Base-by-base conservation (phyloP, 2,888 invertebrate genomes). In the Himalopsyche kuldschensis region DNA sequence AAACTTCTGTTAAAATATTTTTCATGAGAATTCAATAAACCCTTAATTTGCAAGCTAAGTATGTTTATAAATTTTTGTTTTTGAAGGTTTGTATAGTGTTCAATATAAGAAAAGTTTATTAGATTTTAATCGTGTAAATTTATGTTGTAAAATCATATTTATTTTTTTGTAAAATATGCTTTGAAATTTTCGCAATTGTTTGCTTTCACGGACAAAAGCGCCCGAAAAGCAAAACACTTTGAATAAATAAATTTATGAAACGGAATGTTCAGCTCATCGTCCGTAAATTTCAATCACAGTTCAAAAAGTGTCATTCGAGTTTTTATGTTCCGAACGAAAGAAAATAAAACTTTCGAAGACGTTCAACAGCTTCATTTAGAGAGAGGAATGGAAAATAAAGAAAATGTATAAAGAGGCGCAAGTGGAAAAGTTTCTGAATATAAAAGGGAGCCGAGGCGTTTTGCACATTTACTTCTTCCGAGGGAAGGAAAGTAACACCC, bases 341-440 rank as follows among this genome's bases (percentile, higher is more conserved):
- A 75, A 79, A 76, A 76, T 35, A 76, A 81, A 83, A 83, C 78
- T 83, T 85, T 35, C 31, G 75, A 82, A 84, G 69, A 85, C 81
- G 80, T 85, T 85, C 84, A 85, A 85, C 84, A 84, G 84, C 84
- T 85, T 85, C 85, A 84, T 85, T 85, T 84, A 77, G 79, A 85
- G 81, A 82, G 85, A 79, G 81, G 80, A 81, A 84, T 81, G 83
- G 84, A 82, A 80, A 84, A 83, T 83, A 84, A 85, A 85, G 83
- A 82, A 85, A 84, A 84, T 83, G 82, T 84, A 81, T 79, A 82
- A 84, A 81, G 79, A 83, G 82, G 79, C 83, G 84, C 84, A 84
- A 85, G 83, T 84, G 85, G 81, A 83, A 85, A 85, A 85, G 77
- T 84, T 85, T 82, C 46, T 55, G 75, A 81, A 83, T 84, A 83